These are phyloP conservation scores for Prunella strophiata DNA, from an alignment of 2,797 vertebrate genomes.

Conservation along the genomic window DNA sequence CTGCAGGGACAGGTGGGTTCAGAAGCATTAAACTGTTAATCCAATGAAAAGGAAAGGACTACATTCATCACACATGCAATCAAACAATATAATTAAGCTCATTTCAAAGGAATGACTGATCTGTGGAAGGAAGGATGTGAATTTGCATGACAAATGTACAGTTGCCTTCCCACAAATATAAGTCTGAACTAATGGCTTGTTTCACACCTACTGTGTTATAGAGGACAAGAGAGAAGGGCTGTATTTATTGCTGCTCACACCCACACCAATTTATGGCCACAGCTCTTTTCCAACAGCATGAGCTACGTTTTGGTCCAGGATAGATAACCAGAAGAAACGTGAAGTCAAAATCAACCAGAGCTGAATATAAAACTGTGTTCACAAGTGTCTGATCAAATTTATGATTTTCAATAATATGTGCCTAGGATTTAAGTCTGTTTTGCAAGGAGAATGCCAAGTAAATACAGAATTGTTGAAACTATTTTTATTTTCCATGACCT, in stretches of 20 bases:
- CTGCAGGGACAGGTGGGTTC: neutral
- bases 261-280: neutral
- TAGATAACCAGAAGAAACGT: constrained; percentile 10
- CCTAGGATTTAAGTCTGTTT: neutral
- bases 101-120: neutral
- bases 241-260: neutral
- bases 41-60: neutral
- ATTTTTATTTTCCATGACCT: constrained; percentile 10
- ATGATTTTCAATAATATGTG: neutral
- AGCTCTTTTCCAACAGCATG: neutral
- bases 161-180: neutral
- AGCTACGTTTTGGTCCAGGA: neutral
- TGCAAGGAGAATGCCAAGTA: neutral
- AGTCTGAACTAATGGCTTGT: neutral
- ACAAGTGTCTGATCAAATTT: neutral
- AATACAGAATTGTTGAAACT: constrained; percentile 20
- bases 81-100: neutral
- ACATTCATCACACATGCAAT: neutral
- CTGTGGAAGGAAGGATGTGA: neutral
- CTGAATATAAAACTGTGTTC: neutral
- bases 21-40: neutral
- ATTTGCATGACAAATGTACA: neutral
- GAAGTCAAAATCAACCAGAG: neutral
- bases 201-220: neutral
- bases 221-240: neutral